Evolutionary conservation across 2,888 invertebrate genomes (phyloP), one percentile per base, ranked within the genome.

Genomic region (Drosophila nr. perissopoda): DNA sequence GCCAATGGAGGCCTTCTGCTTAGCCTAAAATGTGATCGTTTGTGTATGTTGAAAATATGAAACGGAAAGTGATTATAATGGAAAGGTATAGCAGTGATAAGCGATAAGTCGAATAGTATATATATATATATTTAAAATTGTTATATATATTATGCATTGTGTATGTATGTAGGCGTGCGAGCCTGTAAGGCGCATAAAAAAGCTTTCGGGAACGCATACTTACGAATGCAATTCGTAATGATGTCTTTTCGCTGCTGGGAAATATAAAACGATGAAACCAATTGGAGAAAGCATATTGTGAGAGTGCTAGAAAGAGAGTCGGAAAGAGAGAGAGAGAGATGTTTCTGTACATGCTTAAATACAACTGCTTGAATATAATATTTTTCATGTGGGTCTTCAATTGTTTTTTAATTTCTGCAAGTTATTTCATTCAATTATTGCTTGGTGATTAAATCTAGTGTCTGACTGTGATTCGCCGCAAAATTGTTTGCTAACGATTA

Each of bases 401-500:
- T 54, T 60, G 29, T 8, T 38, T 56, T 27, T 33, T 27, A 31
- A 49, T 49, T 40, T 25, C 31, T 52, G 31, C n/a, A 52, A 52
- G 29, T 16, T 7, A 16, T 16, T 45, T 18, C 38, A 38, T 38
- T 54, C 33, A n/a, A 38, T 18, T 27, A 29, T 21, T 49, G 33
- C 34, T 13, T 29, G 11, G 38, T 51, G 57, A 59, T 59, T 40
- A 18, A 52, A 34, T 53, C 25, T 4, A 53, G 64, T 31, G 51
- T 71, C n/a, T 25, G 48, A 27, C 40, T 74, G 49, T 66, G 73
- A 72, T 73, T 73, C 51, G 65, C 80, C 60, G 38, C 57, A 63
- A 66, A 68, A 69, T 69, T 70, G 54, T 70, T 68, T 33, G 76
- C 51, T 42, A 42, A 64, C 64, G 80, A 87, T 87, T 87, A 78